Conservation (phyloP, 2,888 invertebrate species). For the Dicycla oo region DNA sequence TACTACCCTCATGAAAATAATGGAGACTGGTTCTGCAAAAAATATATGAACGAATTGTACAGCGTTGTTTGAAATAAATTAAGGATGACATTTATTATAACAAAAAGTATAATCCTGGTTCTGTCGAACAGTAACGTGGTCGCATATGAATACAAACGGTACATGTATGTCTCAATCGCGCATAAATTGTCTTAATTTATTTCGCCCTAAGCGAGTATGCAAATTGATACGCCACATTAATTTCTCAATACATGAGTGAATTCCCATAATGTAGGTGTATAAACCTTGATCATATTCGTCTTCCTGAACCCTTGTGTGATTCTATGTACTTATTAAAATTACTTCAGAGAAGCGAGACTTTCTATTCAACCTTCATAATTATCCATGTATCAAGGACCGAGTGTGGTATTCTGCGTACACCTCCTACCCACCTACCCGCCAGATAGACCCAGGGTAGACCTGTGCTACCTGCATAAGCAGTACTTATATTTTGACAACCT, state of each 20-base stretch:
- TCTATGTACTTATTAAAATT: not conserved
- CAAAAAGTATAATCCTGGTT: slow-evolving; percentile 22
- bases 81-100: slow-evolving; percentile 15
- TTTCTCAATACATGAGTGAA: slow-evolving; percentile 49
- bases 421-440: too few species aligned
- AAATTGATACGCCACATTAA: slow-evolving; percentile 55
- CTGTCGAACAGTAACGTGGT: slow-evolving; percentile 14
- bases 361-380: not conserved
- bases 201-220: slow-evolving; percentile 55
- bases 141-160: slow-evolving; percentile 37
- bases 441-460: too few species aligned
- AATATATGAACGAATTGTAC: slow-evolving; percentile 9
- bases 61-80: slow-evolving; percentile 27
- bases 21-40: not conserved
- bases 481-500: slow-evolving; percentile 10
- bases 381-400: not conserved
- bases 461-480: not conserved
- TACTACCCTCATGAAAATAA: slow-evolving; percentile 11
- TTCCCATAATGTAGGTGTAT: slow-evolving; percentile 31
- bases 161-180: slow-evolving; percentile 36
- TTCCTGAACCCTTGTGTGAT: not conserved
- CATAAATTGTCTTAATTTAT: slow-evolving; percentile 58
- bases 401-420: not conserved
- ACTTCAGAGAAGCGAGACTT: not conserved
- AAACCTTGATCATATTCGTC: slow-evolving; percentile 8